Evolutionary conservation across 2,888 invertebrate genomes (phyloP).

Genomic region (Caenorhabditis becei): DNA sequence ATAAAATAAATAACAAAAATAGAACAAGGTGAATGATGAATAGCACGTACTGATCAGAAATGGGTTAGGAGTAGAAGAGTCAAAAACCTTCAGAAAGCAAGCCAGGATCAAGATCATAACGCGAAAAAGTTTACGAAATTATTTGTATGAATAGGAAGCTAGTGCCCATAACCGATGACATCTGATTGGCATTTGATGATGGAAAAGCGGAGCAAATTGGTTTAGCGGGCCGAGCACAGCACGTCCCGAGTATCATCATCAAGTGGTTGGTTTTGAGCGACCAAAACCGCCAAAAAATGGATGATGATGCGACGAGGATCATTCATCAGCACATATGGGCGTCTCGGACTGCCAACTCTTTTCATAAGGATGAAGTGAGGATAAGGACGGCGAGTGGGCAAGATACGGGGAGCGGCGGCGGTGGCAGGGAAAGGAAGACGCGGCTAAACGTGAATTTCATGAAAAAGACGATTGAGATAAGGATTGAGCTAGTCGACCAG

Average conservation of each 20-base stretch:
- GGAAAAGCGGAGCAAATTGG: constrained; percentile 55
- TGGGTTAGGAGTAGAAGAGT: too few relatives aligned
- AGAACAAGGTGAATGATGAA: too few relatives aligned
- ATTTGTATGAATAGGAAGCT: constrained; percentile 4
- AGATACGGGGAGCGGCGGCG: not conserved
- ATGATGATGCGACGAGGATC: constrained; percentile 55
- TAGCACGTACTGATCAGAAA: too few relatives aligned
- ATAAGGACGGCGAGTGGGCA: constrained; percentile 30
- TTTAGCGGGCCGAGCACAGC: constrained; percentile 22
- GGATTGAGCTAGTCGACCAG: constrained; percentile 9
- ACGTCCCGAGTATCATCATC: constrained; percentile 49
- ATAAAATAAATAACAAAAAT: too few relatives aligned
- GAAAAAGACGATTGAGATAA: constrained; percentile 19
- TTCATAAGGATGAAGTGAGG: constrained; percentile 58
- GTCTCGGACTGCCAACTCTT: constrained; percentile 57
- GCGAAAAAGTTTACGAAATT: constrained; percentile 6
- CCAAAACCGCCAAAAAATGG: constrained; percentile 21
- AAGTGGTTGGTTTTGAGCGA: constrained; percentile 47
- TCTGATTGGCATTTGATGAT: constrained; percentile 57
- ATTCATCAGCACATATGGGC: constrained; percentile 56
- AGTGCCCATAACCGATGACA: constrained; percentile 19
- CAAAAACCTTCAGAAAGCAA: too few relatives aligned
- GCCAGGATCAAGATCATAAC: not conserved
- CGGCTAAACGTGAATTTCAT: constrained; percentile 36
- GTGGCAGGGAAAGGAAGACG: not conserved